Evolutionary conservation across 2,888 invertebrate genomes (phyloP), one percentile per base, ranked within the genome.

Genomic region (Melanchra persicariae): DNA sequence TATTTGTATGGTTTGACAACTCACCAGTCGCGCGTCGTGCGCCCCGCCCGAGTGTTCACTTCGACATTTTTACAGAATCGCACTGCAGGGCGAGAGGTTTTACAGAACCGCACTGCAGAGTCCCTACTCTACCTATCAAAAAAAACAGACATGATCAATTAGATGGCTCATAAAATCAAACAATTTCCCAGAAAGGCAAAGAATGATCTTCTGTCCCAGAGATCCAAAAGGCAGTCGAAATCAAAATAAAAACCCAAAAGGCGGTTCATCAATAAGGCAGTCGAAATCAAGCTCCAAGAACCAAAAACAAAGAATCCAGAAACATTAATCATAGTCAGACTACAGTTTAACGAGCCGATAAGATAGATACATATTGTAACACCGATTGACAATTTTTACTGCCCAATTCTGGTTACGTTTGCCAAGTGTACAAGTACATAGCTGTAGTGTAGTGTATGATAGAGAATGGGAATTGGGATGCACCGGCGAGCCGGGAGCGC

Each of bases 381-480:
- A 70, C 66, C 84, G 78, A 81, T 74, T 77, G 77, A 45, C 79
- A 70, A 79, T 84, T 83, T 84, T 81, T 85, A 85, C 77, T 69
- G 73, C 74, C 72, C 67, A 87, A 88, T 87, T 88, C 86, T 85
- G 88, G 88, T 82, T 84, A 77, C 87, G 89, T 88, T 90, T 91
- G 92, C 92, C 91, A 92, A 92, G 89, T 89, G 63, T 40, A 37
- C 52, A 68, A 64, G 22, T 83, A 84, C 85, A 85, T 79, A 74
- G 67, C 74, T 75, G 75, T 57, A 57, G 37, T 75, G 74, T 55
- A 55, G 34, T 43, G 85, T 84, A 82, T 87, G 87, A 90, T 88
- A 88, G 85, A 85, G 85, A 79, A 76, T 85, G 87, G 88, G 87
- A 86, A 90, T 88, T 86, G 89, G 90, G 86, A 89, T 89, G 88